A percentile compares a stretch with the other conserved stretches of the same genome.
These are phyloP conservation scores for Gnathonemus longibarbis DNA, from an alignment of 2,113 vertebrate genomes.

Conservation along the genomic window DNA sequence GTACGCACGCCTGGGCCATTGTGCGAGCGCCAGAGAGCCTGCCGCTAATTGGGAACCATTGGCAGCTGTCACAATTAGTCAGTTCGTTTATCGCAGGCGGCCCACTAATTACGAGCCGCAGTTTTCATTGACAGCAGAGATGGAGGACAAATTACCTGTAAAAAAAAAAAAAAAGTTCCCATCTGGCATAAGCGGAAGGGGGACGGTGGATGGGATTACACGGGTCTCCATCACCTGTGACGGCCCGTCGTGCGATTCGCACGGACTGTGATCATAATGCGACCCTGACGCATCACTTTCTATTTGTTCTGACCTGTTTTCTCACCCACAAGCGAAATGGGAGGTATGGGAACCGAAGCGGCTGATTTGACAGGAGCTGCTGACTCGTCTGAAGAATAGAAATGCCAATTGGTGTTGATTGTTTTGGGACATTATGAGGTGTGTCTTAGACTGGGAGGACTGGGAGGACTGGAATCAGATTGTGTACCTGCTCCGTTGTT, in stretches of 20 bases:
- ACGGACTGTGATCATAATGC: no score
- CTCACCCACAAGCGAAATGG: not conserved
- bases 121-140: slow-evolving; percentile 59
- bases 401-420: not conserved
- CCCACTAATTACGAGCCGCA: slow-evolving; percentile 62
- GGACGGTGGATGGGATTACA: not conserved
- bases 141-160: slow-evolving; percentile 74
- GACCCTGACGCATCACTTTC: not conserved
- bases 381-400: not conserved
- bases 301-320: not conserved
- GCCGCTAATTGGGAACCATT: slow-evolving; percentile 75
- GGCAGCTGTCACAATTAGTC: slow-evolving; percentile 72
- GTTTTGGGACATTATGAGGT: not conserved
- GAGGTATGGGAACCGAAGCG: not conserved
- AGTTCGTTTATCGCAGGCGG: slow-evolving; percentile 58
- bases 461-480: not conserved
- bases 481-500: not conserved
- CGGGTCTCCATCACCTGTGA: not conserved
- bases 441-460: not conserved
- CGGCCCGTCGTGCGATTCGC: not conserved
- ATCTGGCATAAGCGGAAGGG: slow-evolving; percentile 63
- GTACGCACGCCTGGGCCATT: not conserved
- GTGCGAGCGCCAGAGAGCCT: not conserved
- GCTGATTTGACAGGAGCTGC: not conserved
- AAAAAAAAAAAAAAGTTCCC: slow-evolving; percentile 61